Conservation (phyloP, 1,140 invertebrate species). For the Rhagoletis pomonella region DNA sequence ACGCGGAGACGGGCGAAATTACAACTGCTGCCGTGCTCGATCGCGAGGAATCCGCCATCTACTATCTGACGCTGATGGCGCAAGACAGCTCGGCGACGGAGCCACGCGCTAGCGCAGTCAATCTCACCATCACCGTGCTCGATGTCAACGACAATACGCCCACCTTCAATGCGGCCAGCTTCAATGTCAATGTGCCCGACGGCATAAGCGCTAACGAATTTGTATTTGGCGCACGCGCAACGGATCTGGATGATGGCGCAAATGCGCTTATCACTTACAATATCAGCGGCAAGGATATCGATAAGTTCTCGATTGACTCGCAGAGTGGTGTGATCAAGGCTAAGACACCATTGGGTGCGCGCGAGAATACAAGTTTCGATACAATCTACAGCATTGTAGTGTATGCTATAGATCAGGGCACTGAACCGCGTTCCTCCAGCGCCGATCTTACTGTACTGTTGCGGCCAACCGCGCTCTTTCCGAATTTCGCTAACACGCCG, state of each 20-base stretch:
- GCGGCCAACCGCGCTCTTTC: constrained; percentile 84
- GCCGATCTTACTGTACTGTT: constrained; percentile 83
- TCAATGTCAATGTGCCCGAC: constrained; percentile 87
- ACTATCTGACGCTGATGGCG: constrained; percentile 88
- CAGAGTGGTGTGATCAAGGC: constrained; percentile 90
- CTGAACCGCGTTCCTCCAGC: constrained; percentile 78
- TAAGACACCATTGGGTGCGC: constrained; percentile 74
- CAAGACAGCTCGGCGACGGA: constrained; percentile 90
- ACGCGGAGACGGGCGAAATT: constrained; percentile 85
- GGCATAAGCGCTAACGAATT: constrained; percentile 85
- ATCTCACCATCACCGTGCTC: constrained; percentile 85
- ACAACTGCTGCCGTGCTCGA: constrained; percentile 83
- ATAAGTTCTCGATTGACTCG: constrained; percentile 85
- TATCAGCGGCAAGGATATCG: constrained; percentile 84
- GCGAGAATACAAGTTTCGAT: constrained; percentile 66
- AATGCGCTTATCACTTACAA: constrained; percentile 88
- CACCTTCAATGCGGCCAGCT: constrained; percentile 81
- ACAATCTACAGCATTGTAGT: constrained; percentile 84
- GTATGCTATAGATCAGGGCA: constrained; percentile 82
- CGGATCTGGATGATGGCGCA: constrained; percentile 85
- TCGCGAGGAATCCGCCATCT: constrained; percentile 84
- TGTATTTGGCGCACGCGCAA: constrained; percentile 90
- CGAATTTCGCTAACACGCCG: constrained; percentile 81
- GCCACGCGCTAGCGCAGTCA: constrained; percentile 84
- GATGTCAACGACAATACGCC: constrained; percentile 94